Conservation (phyloP, 2,888 invertebrate species). For the Gerris lacustris region DNA sequence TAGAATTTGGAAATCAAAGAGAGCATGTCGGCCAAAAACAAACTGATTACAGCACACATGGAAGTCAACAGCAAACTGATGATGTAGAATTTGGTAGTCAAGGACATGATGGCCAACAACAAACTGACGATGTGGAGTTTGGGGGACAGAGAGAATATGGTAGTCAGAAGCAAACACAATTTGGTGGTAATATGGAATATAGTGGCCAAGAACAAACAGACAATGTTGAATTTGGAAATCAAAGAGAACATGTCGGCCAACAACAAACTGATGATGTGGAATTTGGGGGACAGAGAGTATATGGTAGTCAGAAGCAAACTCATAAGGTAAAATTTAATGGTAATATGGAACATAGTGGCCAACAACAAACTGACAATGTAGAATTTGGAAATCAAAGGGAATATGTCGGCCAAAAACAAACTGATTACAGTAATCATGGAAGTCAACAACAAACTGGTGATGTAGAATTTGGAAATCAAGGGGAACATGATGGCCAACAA, state of each 20-base stretch:
- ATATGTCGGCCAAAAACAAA: background rate
- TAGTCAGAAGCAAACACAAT: background rate
- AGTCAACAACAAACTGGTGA: background rate
- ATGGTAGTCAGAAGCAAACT: background rate
- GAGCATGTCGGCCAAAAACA: background rate
- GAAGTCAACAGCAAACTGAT: background rate
- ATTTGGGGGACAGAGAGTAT: background rate
- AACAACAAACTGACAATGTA: background rate
- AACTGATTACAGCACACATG: background rate
- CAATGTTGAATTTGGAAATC: conserved; percentile 25
- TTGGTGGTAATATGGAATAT: conserved; percentile 11
- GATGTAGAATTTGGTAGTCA: conserved; percentile 23
- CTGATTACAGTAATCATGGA: background rate
- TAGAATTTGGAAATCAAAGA: conserved; percentile 29
- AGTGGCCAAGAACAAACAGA: conserved; percentile 5
- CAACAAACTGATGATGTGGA: conserved; percentile 16
- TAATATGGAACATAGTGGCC: background rate
- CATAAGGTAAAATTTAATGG: background rate
- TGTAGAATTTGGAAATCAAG: conserved; percentile 12
- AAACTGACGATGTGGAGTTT: background rate
- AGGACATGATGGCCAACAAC: conserved; percentile 24
- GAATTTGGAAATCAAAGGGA: background rate
- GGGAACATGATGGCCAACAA: conserved; percentile 22
- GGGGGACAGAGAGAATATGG: background rate
- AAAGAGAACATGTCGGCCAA: conserved; percentile 28